Base-by-base conservation (phyloP, 2,797 vertebrate species). In the Intellagama lesueurii region DNA sequence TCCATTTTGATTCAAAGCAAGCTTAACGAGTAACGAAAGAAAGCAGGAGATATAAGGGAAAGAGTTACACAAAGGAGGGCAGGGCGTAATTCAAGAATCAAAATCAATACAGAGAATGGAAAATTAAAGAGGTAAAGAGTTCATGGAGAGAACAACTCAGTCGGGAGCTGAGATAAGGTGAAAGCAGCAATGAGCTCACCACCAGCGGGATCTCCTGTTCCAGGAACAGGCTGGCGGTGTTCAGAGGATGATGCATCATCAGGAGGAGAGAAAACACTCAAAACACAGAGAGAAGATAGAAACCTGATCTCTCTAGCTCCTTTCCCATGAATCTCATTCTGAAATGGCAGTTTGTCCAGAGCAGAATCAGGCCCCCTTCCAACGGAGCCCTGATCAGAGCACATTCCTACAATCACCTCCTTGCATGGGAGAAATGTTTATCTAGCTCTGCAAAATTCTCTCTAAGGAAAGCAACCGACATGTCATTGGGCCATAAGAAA, bases 91-190 rank as follows among this genome's bases (percentile, higher is more conserved):
- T 35, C 79, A 83, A 84, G 52, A 79, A 90, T 0, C 52, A 85
- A 90, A 89, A 88, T 73, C 66, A 87, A 85, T 2, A 5, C 3
- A 14, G 56, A 69, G 79, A 68, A 87, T 7, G 32, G 88, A 83
- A 47, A 81, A 92, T 80, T 77, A 56, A 56, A 56, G 52, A 56
- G 52, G 52, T 72, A 73, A 73, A 88, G 66, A 64, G 88, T 28
- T 16, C 81, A 88, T 0, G 17, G 32, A 88, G 87, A 44, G 17
- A 4, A 69, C 73, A 87, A 14, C 75, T 28, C 69, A 26, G 66
- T 5, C 35, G 72, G 56, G 52, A 70, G 77, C 1, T 66, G 81
- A 82, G 80, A 92, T 76, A 28, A 68, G 0, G 7, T 56, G 72
- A 80, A 94, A 86, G 79, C 49, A 35, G 7, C 66, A 4, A 80